A percentile compares a stretch with the other conserved stretches of the same genome.
These are phyloP conservation scores for Spodoptera littoralis DNA, from an alignment of 2,888 invertebrate genomes.

Conservation along the genomic window DNA sequence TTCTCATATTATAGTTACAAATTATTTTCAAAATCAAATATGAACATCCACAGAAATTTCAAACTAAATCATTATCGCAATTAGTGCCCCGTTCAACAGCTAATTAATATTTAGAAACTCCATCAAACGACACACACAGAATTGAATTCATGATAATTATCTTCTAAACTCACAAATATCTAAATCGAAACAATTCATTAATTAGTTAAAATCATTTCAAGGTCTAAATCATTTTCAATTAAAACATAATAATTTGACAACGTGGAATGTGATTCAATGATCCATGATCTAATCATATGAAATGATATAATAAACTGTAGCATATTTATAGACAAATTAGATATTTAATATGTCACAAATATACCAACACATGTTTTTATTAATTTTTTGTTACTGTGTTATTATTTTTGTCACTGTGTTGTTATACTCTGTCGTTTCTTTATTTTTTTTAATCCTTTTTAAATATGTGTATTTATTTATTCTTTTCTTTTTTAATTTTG, in stretches of 20 bases:
- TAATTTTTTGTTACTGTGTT: no score
- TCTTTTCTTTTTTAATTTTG: no score
- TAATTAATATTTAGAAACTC: neutral
- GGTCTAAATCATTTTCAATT: slow-evolving; percentile 16
- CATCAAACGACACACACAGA: neutral
- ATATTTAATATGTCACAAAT: neutral
- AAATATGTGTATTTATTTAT: no score
- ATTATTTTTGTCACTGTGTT: no score
- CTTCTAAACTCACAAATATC: slow-evolving; percentile 3
- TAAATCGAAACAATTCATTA: slow-evolving; percentile 7
- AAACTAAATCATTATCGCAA: no score
- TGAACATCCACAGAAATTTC: no score
- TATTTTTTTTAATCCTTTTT: no score
- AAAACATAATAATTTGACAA: slow-evolving; percentile 7
- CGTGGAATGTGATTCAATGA: slow-evolving; percentile 1
- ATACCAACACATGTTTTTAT: no score
- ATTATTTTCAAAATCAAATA: no score
- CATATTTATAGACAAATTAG: slow-evolving; percentile 32
- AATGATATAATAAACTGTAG: slow-evolving; percentile 29
- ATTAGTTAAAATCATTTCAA: slow-evolving; percentile 28
- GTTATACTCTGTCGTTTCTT: no score
- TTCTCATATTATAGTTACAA: no score
- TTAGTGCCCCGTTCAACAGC: no score
- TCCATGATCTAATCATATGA: slow-evolving; percentile 22
- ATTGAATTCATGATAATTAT: slow-evolving; percentile 4